Evolutionary conservation across 2,888 invertebrate genomes (phyloP).

Genomic region (Parasteatoda lunata): DNA sequence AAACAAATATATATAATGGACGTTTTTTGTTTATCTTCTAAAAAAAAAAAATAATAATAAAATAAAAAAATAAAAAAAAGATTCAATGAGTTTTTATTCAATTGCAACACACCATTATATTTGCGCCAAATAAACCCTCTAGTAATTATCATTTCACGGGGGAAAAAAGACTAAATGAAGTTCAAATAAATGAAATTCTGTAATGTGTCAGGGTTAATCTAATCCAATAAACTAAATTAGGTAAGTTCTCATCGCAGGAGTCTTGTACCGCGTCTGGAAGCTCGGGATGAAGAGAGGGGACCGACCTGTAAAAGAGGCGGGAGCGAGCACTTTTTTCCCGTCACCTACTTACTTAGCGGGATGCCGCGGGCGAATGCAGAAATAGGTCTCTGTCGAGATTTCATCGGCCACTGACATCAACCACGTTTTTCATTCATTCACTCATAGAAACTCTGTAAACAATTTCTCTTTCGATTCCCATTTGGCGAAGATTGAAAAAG

Average conservation of each 20-base stretch:
- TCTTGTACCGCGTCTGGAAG: neutral
- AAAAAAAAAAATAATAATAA: too few relatives aligned
- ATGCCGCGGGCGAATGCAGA: slow-evolving; percentile 62
- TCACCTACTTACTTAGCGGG: slow-evolving; percentile 52
- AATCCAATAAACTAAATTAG: slow-evolving; percentile 17
- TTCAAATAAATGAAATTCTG: slow-evolving; percentile 18
- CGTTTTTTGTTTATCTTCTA: too few relatives aligned
- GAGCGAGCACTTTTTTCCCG: slow-evolving; percentile 40
- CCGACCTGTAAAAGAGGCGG: slow-evolving; percentile 40
- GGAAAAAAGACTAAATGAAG: neutral
- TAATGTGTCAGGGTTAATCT: slow-evolving; percentile 53
- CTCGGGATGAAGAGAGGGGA: slow-evolving; percentile 29
- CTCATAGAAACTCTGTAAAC: neutral
- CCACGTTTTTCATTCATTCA: slow-evolving; percentile 19
- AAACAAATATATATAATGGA: too few relatives aligned
- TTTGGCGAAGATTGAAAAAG: neutral
- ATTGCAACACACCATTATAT: too few relatives aligned
- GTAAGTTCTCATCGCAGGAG: neutral
- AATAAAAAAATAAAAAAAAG: too few relatives aligned
- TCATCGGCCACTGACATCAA: slow-evolving; percentile 56
- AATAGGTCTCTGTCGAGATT: slow-evolving; percentile 57
- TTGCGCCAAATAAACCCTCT: too few relatives aligned
- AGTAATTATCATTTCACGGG: too few relatives aligned
- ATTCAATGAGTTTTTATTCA: too few relatives aligned
- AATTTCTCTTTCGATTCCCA: neutral